phyloP scores from a whole-genome alignment of 2,888 invertebrate genomes.

The Oegoconia quadripuncta region DNA sequence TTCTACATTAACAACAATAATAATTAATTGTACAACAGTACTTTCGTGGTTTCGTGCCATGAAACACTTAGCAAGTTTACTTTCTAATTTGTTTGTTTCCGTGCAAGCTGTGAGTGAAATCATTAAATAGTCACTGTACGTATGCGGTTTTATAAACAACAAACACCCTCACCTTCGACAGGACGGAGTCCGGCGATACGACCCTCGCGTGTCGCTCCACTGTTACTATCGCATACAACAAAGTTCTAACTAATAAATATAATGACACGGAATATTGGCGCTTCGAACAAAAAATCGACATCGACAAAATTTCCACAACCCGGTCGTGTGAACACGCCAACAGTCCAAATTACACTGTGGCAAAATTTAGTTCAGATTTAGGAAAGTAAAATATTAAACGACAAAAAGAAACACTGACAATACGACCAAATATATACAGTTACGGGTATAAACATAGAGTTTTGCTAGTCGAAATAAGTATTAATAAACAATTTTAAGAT shows the following conservation, averaged over 20 bases:
- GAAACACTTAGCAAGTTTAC: constrained; percentile 1
- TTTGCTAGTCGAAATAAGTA: too few relatives aligned
- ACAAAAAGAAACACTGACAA: constrained; percentile 14
- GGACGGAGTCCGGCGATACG: constrained; percentile 16
- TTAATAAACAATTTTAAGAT: too few relatives aligned
- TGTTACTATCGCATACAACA: constrained; percentile 14
- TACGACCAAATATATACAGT: not conserved
- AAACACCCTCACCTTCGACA: constrained; percentile 21
- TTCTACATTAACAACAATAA: not conserved
- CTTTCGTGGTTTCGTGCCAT: not conserved
- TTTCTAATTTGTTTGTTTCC: constrained; percentile 8
- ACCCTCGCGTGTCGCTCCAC: constrained; percentile 21
- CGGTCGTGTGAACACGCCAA: constrained; percentile 48
- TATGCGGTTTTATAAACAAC: constrained; percentile 16
- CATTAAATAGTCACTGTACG: constrained; percentile 2
- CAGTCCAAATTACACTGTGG: constrained; percentile 50
- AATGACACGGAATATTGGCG: constrained; percentile 10
- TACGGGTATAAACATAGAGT: not conserved
- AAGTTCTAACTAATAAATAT: constrained; percentile 9
- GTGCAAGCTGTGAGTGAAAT: constrained; percentile 10
- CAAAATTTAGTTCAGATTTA: constrained; percentile 32
- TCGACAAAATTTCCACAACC: constrained; percentile 20
- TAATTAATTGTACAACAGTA: not conserved
- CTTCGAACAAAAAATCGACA: constrained; percentile 15
- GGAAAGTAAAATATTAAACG: constrained; percentile 16